These are phyloP conservation scores for Yponomeuta plumbellus DNA, from an alignment of 2,888 invertebrate genomes.

Conservation along the genomic window DNA sequence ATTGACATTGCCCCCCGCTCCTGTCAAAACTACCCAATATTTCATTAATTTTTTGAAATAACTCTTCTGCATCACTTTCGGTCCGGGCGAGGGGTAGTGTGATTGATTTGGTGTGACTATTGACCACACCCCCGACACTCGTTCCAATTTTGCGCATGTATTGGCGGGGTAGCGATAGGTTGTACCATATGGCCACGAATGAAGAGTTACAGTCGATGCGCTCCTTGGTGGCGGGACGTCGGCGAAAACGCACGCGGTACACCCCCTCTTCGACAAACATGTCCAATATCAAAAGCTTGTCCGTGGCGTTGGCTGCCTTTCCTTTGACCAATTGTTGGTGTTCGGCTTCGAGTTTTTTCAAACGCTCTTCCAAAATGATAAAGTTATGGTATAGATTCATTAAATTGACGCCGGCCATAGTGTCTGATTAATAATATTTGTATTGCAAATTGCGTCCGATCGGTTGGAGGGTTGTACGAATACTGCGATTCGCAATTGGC, in stretches of 20 bases:
- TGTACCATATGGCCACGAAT: conserved; percentile 1
- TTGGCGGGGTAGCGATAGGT: too few species aligned
- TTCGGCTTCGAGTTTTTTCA: neutral
- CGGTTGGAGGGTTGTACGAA: too few species aligned
- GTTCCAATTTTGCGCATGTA: neutral
- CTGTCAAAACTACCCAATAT: conserved; percentile 1
- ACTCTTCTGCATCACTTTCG: neutral
- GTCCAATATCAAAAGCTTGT: conserved; percentile 1
- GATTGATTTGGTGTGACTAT: conserved; percentile 1
- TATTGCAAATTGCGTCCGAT: too few species aligned
- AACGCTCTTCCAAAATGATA: neutral
- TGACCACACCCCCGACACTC: neutral
- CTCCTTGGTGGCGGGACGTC: conserved; percentile 4
- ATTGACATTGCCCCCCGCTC: neutral
- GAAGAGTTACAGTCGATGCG: neutral
- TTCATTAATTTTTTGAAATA: neutral
- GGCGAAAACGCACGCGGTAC: neutral
- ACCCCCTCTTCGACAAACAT: conserved; percentile 3
- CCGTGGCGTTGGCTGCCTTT: neutral
- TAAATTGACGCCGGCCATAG: neutral
- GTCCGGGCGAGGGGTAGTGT: neutral
- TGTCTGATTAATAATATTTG: neutral
- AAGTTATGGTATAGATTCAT: neutral
- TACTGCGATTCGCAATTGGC: too few species aligned
- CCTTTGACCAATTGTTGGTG: neutral